These are phyloP conservation scores for Seriola aureovittata DNA, from an alignment of 2,113 vertebrate genomes.

Conservation along the genomic window DNA sequence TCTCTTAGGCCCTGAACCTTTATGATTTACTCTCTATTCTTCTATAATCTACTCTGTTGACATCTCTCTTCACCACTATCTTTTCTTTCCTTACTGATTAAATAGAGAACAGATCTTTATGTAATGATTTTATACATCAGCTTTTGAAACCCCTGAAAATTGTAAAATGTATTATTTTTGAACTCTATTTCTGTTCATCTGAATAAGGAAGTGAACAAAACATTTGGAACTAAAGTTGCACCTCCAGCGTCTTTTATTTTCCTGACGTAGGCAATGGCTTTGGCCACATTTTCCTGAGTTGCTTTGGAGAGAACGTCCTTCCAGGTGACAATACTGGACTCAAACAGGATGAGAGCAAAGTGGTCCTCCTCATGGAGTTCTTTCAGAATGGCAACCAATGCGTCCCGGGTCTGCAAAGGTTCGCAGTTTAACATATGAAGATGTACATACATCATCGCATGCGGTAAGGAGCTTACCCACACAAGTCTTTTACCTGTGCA, in stretches of 20 bases:
- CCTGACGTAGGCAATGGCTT: constrained; percentile 67
- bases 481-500: constrained; percentile 61
- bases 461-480: background rate
- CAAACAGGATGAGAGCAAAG: constrained; percentile 78
- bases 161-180: background rate
- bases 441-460: background rate
- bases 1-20: background rate
- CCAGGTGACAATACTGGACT: background rate
- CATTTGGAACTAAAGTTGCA: constrained; percentile 11
- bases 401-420: constrained; percentile 72
- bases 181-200: background rate
- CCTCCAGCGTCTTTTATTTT: fast-evolving
- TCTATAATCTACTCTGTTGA: background rate
- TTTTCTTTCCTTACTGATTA: no score
- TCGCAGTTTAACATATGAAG: background rate
- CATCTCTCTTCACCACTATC: background rate
- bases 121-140: no score
- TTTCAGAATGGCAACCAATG: constrained; percentile 73
- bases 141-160: no score
- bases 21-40: background rate
- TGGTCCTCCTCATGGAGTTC: constrained; percentile 78
- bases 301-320: constrained; percentile 64
- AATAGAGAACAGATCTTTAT: no score
- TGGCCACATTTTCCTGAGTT: constrained; percentile 67
- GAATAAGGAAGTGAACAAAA: background rate